Conservation (phyloP, 2,888 invertebrate genomes). For the Eudemis profundana region DNA sequence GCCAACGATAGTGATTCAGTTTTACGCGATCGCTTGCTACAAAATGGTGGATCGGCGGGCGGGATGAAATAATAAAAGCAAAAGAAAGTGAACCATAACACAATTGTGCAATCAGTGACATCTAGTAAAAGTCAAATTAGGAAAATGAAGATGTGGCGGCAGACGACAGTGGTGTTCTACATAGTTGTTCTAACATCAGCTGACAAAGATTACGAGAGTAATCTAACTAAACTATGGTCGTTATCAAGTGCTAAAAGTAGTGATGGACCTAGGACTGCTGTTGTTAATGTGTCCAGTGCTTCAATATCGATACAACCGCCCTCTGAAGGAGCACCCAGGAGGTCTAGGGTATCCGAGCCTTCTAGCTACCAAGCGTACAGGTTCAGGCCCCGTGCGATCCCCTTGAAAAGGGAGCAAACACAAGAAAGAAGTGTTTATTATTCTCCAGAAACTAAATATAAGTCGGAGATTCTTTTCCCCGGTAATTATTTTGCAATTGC, state of each 20-base stretch:
- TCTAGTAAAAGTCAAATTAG: slow-evolving; percentile 51
- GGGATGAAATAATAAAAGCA: slow-evolving; percentile 57
- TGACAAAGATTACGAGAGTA: slow-evolving; percentile 67
- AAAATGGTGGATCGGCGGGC: slow-evolving; percentile 75
- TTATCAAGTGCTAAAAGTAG: slow-evolving; percentile 62
- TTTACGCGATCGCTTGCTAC: slow-evolving; percentile 80
- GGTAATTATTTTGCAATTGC: slow-evolving; percentile 81
- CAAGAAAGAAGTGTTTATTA: slow-evolving; percentile 71
- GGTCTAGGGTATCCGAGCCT: slow-evolving; percentile 56
- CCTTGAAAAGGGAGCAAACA: slow-evolving; percentile 57
- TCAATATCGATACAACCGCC: slow-evolving; percentile 70
- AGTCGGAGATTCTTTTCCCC: slow-evolving; percentile 76
- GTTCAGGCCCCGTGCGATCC: slow-evolving; percentile 74
- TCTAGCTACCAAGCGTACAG: slow-evolving; percentile 60
- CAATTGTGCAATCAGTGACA: slow-evolving; percentile 62
- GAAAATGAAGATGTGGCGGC: slow-evolving; percentile 61
- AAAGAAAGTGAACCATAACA: slow-evolving; percentile 72
- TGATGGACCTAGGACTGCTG: slow-evolving; percentile 64
- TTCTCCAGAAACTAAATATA: slow-evolving; percentile 64
- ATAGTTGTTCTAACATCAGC: slow-evolving; percentile 59
- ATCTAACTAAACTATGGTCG: slow-evolving; percentile 73
- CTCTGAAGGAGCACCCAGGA: slow-evolving; percentile 51
- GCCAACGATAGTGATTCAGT: slow-evolving; percentile 78
- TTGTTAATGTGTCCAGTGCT: slow-evolving; percentile 73
- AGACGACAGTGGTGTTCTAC: slow-evolving; percentile 68